Evolutionary conservation across 2,888 invertebrate species (phyloP).

Genomic region (Calephelis perditalis): DNA sequence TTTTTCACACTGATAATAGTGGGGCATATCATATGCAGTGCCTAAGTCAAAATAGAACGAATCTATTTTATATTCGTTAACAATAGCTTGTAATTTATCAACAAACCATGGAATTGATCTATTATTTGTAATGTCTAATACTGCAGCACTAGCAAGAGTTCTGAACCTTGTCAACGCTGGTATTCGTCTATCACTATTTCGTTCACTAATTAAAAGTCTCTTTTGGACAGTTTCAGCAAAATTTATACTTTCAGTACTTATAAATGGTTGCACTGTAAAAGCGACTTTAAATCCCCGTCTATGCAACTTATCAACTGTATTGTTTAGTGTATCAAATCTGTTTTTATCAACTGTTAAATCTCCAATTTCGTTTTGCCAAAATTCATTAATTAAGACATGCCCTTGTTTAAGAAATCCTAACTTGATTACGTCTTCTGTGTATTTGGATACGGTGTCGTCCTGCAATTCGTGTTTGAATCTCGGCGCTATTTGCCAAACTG

Average conservation of each 20-base stretch:
- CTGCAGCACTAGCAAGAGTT: conserved; percentile 87
- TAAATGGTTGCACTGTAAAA: conserved; percentile 93
- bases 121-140: conserved; percentile 92
- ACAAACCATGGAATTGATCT: conserved; percentile 88
- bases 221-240: conserved; percentile 89
- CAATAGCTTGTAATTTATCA: conserved; percentile 83
- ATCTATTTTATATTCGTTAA: conserved; percentile 87
- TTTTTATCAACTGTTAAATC: conserved; percentile 89
- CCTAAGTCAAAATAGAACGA: conserved; percentile 91
- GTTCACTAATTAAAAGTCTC: conserved; percentile 87
- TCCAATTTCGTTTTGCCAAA: conserved; percentile 91
- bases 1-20: conserved; percentile 88
- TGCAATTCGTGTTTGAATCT: conserved; percentile 80
- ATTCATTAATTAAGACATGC: conserved; percentile 87
- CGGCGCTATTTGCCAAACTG: conserved; percentile 91
- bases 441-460: conserved; percentile 86
- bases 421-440: conserved; percentile 90
- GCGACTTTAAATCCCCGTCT: conserved; percentile 92
- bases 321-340: conserved; percentile 87
- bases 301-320: conserved; percentile 88
- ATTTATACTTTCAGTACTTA: conserved; percentile 90
- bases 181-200: conserved; percentile 86
- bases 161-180: conserved; percentile 91
- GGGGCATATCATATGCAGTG: conserved; percentile 90
- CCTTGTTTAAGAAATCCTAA: conserved; percentile 87